Percentiles rank a stretch among this genome's conserved stretches.
Conservation (phyloP, 1,140 invertebrate genomes). For the Magallana gigas region DNA sequence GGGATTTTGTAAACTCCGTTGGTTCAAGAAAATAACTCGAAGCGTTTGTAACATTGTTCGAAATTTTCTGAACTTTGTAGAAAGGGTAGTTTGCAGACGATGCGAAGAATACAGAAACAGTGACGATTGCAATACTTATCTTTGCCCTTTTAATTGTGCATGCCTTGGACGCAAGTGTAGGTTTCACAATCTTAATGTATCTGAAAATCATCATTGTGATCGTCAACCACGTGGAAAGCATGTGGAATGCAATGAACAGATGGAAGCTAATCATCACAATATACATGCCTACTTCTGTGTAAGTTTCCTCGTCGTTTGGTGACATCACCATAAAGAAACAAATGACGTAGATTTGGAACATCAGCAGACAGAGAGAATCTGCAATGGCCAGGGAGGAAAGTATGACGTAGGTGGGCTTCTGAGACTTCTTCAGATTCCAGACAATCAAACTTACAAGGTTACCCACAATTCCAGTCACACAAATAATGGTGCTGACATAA, state of each 20-base stretch:
- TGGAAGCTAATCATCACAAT: constrained; percentile 38
- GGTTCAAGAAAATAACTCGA: constrained; percentile 4
- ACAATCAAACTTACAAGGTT: constrained; percentile 26
- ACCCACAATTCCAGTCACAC: constrained; percentile 23
- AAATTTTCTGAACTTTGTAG: constrained; percentile 27
- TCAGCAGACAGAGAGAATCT: background rate
- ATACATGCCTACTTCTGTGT: constrained; percentile 14
- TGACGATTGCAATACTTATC: background rate
- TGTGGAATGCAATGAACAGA: constrained; percentile 34
- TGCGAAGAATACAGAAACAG: background rate
- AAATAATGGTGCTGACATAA: constrained; percentile 11
- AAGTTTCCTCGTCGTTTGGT: constrained; percentile 3
- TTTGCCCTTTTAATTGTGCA: constrained; percentile 14
- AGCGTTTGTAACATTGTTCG: background rate
- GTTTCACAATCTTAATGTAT: constrained; percentile 10
- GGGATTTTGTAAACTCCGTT: background rate
- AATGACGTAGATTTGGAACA: background rate
- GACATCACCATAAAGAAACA: constrained; percentile 30
- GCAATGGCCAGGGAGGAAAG: constrained; percentile 23
- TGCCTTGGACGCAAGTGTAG: background rate
- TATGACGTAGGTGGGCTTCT: background rate
- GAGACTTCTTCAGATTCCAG: background rate
- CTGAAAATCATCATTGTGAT: constrained; percentile 27
- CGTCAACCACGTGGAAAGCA: constrained; percentile 25
- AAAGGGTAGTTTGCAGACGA: constrained; percentile 12